These are phyloP conservation scores for Formica exsecta DNA, from an alignment of 1,140 invertebrate genomes.

Conservation along the genomic window DNA sequence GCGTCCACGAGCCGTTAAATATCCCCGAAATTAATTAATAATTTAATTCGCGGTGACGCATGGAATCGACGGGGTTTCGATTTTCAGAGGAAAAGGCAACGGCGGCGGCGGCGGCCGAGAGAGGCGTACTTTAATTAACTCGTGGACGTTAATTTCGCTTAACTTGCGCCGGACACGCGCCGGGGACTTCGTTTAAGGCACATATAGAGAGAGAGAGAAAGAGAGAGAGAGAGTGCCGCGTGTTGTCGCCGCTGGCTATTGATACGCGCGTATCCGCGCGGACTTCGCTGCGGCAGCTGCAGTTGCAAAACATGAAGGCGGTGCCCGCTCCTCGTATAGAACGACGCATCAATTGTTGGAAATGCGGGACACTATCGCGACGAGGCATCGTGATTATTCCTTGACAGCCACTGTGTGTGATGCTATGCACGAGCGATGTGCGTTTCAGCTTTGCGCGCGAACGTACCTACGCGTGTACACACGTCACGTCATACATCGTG, in stretches of 20 bases:
- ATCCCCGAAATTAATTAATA: constrained; percentile 63
- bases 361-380: constrained; percentile 75
- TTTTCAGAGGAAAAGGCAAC: constrained; percentile 37
- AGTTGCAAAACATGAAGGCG: constrained; percentile 68
- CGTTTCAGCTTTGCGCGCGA: constrained; percentile 38
- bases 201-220: neutral
- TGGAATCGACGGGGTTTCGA: constrained; percentile 46
- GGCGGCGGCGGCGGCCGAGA: neutral
- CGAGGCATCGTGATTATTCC: constrained; percentile 75
- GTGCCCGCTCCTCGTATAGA: constrained; percentile 57
- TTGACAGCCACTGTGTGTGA: constrained; percentile 72
- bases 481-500: constrained; percentile 46
- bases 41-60: constrained; percentile 56
- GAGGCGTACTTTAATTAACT: constrained; percentile 61
- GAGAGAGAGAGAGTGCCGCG: neutral
- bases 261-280: constrained; percentile 47
- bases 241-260: constrained; percentile 40
- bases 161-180: constrained; percentile 52
- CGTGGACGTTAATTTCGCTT: constrained; percentile 61
- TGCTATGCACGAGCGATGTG: neutral
- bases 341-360: constrained; percentile 75
- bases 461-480: constrained; percentile 42
- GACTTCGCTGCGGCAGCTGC: constrained; percentile 18
- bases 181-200: constrained; percentile 53
- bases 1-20: constrained; percentile 40